Evolutionary conservation across 35 echinoderm and acorn worm genomes (phyloP).

Genomic region (Lytechinus variegatus): DNA sequence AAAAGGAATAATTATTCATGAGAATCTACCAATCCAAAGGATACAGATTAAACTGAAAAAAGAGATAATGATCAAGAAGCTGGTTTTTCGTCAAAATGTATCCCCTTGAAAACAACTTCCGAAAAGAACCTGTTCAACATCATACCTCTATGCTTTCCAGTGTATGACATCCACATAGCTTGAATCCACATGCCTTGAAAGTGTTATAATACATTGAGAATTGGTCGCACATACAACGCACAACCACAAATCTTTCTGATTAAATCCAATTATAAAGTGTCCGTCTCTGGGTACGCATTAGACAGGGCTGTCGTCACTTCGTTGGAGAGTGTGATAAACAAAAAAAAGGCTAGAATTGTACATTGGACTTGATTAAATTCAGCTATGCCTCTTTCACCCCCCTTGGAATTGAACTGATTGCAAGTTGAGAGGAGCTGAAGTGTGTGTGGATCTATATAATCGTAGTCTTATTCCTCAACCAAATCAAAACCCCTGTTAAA

Average conservation of each 20-base stretch:
- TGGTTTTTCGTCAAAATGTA: no score
- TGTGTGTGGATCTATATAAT: neutral
- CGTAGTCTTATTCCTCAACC: neutral
- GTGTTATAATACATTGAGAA: constrained; percentile 36
- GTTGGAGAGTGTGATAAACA: neutral
- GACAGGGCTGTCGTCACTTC: constrained; percentile 6
- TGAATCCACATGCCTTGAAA: neutral
- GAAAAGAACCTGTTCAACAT: neutral
- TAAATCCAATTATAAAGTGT: neutral
- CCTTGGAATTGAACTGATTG: neutral
- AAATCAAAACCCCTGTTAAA: neutral
- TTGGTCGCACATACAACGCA: neutral
- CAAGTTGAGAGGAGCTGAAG: neutral
- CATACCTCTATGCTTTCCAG: neutral
- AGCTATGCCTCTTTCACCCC: neutral
- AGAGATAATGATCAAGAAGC: no score
- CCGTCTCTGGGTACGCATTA: neutral
- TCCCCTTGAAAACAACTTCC: neutral
- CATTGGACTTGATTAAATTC: constrained; percentile 2
- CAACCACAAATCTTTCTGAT: neutral
- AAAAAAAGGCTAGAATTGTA: neutral
- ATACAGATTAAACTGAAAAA: no score
- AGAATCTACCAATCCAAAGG: no score
- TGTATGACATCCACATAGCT: neutral
- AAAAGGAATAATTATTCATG: no score